Conservation (phyloP, 2,113 vertebrate genomes). For the Chrysemys picta region DNA sequence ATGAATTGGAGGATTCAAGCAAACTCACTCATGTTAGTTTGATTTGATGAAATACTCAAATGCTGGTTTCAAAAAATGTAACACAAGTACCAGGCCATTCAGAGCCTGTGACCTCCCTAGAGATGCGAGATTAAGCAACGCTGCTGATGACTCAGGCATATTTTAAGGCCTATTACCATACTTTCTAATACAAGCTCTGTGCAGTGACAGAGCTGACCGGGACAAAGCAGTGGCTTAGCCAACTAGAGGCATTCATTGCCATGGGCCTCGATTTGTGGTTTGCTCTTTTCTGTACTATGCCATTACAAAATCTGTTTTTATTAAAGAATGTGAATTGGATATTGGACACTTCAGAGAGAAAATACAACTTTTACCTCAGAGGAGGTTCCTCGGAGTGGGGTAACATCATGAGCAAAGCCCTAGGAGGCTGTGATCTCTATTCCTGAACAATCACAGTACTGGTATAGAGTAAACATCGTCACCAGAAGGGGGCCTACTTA, state of each 20-base stretch:
- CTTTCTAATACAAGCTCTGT: neutral
- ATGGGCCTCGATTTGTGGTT: neutral
- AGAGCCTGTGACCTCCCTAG: accelerated
- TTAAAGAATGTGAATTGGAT: neutral
- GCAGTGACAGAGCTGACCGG: neutral
- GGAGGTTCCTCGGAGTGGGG: neutral
- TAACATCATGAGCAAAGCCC: neutral
- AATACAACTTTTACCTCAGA: neutral
- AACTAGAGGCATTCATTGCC: neutral
- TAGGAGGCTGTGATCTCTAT: neutral
- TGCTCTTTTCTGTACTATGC: neutral
- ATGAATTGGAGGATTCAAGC: neutral
- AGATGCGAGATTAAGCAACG: neutral
- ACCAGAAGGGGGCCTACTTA: neutral
- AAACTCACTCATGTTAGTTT: neutral
- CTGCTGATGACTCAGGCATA: neutral
- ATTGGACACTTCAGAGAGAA: neutral
- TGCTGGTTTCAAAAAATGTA: neutral
- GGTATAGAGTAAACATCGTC: neutral
- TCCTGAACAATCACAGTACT: neutral
- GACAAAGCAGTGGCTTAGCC: neutral
- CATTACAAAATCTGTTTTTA: neutral
- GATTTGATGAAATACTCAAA: neutral
- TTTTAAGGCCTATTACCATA: neutral
- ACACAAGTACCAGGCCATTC: neutral